Conservation (phyloP, 2,113 vertebrate genomes). For the Mastomys natalensis region DNA sequence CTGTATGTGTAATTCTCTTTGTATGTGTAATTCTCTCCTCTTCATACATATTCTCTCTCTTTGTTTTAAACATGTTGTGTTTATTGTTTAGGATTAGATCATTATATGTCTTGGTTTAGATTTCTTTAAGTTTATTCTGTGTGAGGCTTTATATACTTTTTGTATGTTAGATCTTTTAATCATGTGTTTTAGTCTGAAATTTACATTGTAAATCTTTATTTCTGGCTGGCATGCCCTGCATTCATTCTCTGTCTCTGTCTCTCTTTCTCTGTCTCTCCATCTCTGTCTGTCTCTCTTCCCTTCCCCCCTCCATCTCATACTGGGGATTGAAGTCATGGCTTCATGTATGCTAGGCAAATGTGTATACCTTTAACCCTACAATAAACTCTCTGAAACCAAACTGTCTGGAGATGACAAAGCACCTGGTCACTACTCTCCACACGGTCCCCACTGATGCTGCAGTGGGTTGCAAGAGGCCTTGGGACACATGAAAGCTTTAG, state of each 20-base stretch:
- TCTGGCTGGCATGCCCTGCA: neutral
- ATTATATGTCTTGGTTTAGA: neutral
- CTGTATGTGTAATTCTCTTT: neutral
- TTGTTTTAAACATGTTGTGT: neutral
- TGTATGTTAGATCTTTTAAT: neutral
- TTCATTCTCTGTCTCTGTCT: neutral
- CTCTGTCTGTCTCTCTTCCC: neutral
- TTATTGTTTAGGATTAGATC: neutral
- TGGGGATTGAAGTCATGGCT: neutral
- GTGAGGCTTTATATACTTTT: neutral
- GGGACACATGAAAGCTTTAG: too few relatives aligned
- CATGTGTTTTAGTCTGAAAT: neutral
- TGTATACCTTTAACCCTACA: neutral
- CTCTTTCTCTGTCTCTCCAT: too few relatives aligned
- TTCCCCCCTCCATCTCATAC: neutral
- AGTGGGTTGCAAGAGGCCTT: neutral
- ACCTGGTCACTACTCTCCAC: neutral
- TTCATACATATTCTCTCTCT: neutral
- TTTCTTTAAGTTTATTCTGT: neutral
- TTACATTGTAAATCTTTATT: neutral
- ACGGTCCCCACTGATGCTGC: neutral
- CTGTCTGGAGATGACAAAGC: neutral
- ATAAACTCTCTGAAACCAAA: neutral
- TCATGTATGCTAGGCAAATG: neutral
- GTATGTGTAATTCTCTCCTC: neutral